Base-by-base conservation (phyloP, 1,140 invertebrate genomes). In the Ips typographus region DNA sequence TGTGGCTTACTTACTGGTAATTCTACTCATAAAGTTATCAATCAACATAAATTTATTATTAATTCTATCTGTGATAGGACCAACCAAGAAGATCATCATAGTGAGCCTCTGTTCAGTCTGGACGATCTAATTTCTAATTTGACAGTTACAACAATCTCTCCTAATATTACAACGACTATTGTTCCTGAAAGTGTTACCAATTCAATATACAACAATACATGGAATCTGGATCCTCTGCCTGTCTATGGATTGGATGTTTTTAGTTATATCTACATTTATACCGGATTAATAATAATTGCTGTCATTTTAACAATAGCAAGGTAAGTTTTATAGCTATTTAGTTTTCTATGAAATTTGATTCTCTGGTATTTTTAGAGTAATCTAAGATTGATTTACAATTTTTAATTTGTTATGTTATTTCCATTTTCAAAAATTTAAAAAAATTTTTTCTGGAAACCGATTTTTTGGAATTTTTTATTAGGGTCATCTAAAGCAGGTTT, bases 1-100 rank as follows among this genome's bases (percentile, higher is more conserved):
- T 87, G 73, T 93, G 90, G 90, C 79, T 91, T 0, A 87, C 88
- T 38, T 85, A 85, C 64, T 93, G 91, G 91, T 84, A 77, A 75
- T 22, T 39, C 4, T 47, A 5, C 44, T 47, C 4, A 47, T n/a
- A 47, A 47, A 47, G n/a, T 47, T 5, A 5, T 4, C n/a, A 47
- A 47, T n/a, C 4, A 5, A 47, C 44, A 40, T 40, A 53, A 66
- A 51, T 38, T n/a, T 65, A 37, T 55, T 6, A 55, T 40, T 22
- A 22, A 53, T 55, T 39, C 51, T 63, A 22, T 57, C 36, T 36
- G 55, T 82, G n/a, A 52, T 51, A 84, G 83, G 83, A 80, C 83
- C 4, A 84, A 81, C 81, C 82, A 75, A 84, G 86, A 79, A 44
- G 66, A 68, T n/a, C 22, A 22, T 22, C 22, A 22, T 22, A 22